phyloP scores from a whole-genome alignment of 2,113 vertebrate species.

The Lasiurus borealis region DNA sequence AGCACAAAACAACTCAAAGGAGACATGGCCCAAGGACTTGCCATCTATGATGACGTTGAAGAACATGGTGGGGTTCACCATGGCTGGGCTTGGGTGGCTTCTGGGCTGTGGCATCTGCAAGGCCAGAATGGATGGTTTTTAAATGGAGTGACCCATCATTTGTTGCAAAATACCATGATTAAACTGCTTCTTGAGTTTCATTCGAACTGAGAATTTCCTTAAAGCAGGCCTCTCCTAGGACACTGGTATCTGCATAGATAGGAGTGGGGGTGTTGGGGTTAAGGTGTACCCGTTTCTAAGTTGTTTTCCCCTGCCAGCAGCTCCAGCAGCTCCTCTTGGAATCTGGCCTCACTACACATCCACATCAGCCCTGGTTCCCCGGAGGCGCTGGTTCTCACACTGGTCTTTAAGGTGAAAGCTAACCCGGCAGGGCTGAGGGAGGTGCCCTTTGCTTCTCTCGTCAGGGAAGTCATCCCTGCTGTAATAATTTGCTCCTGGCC shows the following conservation, averaged over 20 bases:
- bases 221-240: accelerated
- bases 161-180: accelerated
- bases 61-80: neutral
- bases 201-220: accelerated
- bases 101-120: neutral
- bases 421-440: constrained; percentile 77
- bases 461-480: constrained; percentile 83
- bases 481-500: constrained; percentile 86
- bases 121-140: neutral
- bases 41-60: neutral
- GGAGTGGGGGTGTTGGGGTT: accelerated
- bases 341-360: accelerated
- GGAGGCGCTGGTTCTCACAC: neutral
- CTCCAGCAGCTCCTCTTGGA: neutral
- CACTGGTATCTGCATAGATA: accelerated
- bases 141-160: accelerated
- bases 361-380: accelerated
- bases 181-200: accelerated
- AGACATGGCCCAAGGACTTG: neutral
- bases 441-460: constrained; percentile 80
- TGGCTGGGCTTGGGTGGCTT: neutral
- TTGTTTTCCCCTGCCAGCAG: neutral
- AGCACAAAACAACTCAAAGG: neutral
- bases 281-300: neutral
- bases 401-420: constrained; percentile 75